Evolutionary conservation across 2,113 vertebrate genomes (phyloP).

Genomic region (Lanius collurio): DNA sequence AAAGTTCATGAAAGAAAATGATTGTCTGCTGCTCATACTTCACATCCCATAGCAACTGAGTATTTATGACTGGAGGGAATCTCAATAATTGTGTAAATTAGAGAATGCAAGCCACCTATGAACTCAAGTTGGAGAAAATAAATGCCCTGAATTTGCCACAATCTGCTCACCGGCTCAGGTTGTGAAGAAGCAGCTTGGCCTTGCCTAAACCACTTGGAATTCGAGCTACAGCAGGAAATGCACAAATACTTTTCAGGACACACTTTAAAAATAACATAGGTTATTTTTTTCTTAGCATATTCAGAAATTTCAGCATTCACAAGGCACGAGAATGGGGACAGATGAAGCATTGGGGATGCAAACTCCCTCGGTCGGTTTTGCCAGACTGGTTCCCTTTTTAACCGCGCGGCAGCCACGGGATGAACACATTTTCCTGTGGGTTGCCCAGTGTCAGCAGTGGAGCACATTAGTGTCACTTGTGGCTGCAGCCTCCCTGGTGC

Average conservation of each 20-base stretch:
- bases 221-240: neutral
- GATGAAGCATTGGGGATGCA: neutral
- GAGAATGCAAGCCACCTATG: neutral
- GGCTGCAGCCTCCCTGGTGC: constrained; percentile 21
- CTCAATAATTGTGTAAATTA: neutral
- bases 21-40: neutral
- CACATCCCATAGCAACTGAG: neutral
- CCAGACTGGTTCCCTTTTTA: neutral
- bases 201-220: neutral
- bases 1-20: neutral
- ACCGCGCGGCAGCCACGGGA: neutral
- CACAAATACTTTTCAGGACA: neutral
- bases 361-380: neutral
- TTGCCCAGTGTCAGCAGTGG: constrained; percentile 10
- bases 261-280: accelerated
- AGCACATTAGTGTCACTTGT: constrained; percentile 55
- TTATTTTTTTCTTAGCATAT: neutral
- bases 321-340: neutral
- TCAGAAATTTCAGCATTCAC: neutral
- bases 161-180: neutral
- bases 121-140: neutral
- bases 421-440: neutral
- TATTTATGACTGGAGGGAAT: neutral
- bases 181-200: neutral
- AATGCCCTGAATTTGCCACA: neutral